Evolutionary conservation across 2,888 invertebrate genomes (phyloP), one percentile per base, ranked within the genome.

Genomic region (Aplocera efformata): DNA sequence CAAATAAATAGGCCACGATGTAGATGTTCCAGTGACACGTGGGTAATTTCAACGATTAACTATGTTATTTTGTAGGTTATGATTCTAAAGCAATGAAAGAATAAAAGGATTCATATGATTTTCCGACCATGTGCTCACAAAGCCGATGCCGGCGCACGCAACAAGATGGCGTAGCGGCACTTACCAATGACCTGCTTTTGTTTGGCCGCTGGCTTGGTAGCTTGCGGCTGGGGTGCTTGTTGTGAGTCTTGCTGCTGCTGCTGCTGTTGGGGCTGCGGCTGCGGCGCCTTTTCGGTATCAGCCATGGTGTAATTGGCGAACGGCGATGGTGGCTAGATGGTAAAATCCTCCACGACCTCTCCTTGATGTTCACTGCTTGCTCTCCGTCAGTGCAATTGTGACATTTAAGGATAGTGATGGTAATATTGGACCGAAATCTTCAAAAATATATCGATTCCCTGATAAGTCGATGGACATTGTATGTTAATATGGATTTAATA

Each of bases 141-240:
- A 58, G 53, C 60, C 61, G 67, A 72, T 62, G 73, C 80, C 80
- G 79, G 79, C 66, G 43, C 69, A 74, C 56, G 64, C 58, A 73
- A 78, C 69, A 88, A 88, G 72, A 88, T 88, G 86, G 86, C 86
- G 86, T 71, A 76, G 79, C 76, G 70, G 69, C 61, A 85, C 92
- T 92, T 86, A 95, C 96, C 96, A 90, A 96, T 94, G 89, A 96
- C 90, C 91, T 94, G 94, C 91, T 97, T 96, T 89, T 93, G 93
- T 89, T 92, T 92, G 81, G 89, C 91, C 89, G 91, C 91, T 90
- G 52, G 52, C 46, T 89, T 89, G 72, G 84, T 83, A 82, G 83
- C 88, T 80, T 84, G 89, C 86, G 88, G 81, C 77, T 85, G 89
- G 84, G 90, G 67, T 90, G 91, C 90, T 88, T 91, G 92, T 85